phyloP scores from a whole-genome alignment of 2,113 vertebrate genomes.

The Pachyramphus minor region DNA sequence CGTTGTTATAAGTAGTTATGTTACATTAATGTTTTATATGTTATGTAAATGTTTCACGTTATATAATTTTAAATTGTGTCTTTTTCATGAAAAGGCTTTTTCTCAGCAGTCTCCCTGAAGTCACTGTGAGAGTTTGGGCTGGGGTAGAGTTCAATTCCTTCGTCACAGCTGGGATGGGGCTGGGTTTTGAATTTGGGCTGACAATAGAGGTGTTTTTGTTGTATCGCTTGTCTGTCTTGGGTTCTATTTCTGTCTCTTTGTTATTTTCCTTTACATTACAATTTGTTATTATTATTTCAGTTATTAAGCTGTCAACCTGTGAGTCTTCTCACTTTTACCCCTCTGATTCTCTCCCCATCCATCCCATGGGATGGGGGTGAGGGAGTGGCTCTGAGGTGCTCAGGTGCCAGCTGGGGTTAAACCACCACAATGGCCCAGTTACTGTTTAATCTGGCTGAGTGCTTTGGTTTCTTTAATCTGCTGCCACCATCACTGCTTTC shows the following conservation, averaged over 20 bases:
- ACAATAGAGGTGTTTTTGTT: background rate
- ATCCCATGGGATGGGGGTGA: accelerated
- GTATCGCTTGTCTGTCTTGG: background rate
- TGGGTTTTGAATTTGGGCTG: background rate
- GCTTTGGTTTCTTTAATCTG: background rate
- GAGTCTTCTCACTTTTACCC: background rate
- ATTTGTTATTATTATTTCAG: background rate
- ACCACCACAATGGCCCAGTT: background rate
- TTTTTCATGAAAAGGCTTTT: background rate
- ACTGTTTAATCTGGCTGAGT: background rate
- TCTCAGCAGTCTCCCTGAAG: background rate
- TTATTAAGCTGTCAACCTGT: background rate
- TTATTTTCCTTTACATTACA: background rate
- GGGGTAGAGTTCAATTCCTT: background rate
- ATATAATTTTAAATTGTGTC: background rate
- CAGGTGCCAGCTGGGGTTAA: background rate
- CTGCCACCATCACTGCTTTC: background rate
- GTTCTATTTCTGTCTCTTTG: background rate
- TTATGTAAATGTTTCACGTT: background rate
- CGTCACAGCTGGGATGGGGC: accelerated
- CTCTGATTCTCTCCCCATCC: background rate
- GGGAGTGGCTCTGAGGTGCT: background rate
- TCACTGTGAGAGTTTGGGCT: background rate
- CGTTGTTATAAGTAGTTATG: background rate
- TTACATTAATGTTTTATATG: background rate